Evolutionary conservation across 2,797 vertebrate genomes (phyloP).

Genomic region (Danionella dracula): DNA sequence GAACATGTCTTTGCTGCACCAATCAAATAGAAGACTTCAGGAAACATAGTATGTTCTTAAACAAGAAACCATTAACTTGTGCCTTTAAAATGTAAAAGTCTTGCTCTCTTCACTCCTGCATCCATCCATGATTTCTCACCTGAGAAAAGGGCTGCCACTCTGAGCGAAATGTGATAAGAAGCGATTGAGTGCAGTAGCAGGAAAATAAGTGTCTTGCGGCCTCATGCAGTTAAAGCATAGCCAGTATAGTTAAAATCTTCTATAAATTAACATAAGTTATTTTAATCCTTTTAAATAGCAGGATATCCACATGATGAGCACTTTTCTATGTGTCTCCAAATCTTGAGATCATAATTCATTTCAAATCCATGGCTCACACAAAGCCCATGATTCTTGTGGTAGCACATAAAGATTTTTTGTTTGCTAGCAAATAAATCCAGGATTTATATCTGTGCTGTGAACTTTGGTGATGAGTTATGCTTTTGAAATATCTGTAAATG

Average conservation of each 20-base stretch:
- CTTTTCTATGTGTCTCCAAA: neutral
- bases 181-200: no score
- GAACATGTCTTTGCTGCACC: no score
- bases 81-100: neutral
- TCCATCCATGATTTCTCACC: neutral
- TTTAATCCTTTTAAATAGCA: no score
- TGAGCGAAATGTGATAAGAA: neutral
- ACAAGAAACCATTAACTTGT: neutral
- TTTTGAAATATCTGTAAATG: constrained; percentile 1
- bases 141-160: neutral
- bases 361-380: neutral
- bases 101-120: neutral
- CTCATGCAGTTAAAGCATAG: neutral
- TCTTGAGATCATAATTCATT: neutral
- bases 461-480: neutral
- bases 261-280: no score
- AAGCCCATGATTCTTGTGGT: neutral
- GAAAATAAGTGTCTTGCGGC: neutral
- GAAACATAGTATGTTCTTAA: no score
- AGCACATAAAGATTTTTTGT: neutral
- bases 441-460: neutral
- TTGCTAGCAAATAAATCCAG: neutral
- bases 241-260: no score
- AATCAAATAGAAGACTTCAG: no score
- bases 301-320: no score